These are phyloP conservation scores for Microcebus jonahi DNA, from an alignment of 2,113 vertebrate genomes.

Conservation along the genomic window DNA sequence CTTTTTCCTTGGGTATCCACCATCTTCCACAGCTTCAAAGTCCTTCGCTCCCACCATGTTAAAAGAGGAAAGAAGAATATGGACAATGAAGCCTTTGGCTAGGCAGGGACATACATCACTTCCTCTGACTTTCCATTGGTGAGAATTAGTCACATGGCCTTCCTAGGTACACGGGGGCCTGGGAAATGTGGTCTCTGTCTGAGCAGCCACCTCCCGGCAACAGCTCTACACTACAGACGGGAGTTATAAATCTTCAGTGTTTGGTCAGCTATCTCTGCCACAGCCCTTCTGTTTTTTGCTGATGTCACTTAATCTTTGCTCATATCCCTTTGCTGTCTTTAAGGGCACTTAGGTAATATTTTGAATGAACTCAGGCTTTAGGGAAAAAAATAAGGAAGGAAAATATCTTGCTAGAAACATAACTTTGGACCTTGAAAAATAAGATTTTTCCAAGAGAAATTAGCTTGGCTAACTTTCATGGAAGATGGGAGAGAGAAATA, in stretches of 20 bases:
- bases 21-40: neutral
- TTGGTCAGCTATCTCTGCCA: neutral
- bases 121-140: neutral
- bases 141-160: neutral
- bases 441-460: neutral
- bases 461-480: neutral
- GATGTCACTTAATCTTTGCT: neutral
- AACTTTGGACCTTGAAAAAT: neutral
- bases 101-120: neutral
- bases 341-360: neutral
- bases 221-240: too few relatives aligned
- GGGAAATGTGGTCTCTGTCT: neutral
- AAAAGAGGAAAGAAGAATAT: neutral
- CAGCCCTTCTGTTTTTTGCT: neutral
- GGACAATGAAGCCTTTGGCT: neutral
- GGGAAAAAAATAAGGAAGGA: neutral
- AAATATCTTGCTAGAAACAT: neutral
- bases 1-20: neutral
- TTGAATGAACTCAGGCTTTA: neutral
- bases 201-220: neutral
- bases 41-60: neutral
- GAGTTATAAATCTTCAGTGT: neutral
- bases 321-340: neutral
- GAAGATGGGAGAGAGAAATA: neutral
- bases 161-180: neutral